phyloP scores from a whole-genome alignment of 2,113 vertebrate species.

The Tachycineta bicolor region DNA sequence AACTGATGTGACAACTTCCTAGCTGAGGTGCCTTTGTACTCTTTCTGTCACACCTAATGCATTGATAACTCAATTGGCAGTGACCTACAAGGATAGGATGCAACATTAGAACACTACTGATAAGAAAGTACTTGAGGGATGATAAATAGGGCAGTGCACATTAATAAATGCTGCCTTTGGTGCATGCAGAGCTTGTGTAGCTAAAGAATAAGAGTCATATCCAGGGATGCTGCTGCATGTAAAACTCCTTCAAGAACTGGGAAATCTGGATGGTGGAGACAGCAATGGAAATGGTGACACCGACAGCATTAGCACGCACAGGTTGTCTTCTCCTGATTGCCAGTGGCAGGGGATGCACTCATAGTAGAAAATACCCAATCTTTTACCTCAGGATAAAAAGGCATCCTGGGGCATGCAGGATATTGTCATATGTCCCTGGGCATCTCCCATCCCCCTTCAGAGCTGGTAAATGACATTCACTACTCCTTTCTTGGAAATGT shows the following conservation, averaged over 20 bases:
- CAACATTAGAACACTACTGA: not conserved
- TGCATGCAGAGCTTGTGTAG: not conserved
- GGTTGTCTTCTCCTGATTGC: not conserved
- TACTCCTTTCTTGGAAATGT: slow-evolving; percentile 71
- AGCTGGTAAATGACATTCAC: slow-evolving; percentile 56
- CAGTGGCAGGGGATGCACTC: not conserved
- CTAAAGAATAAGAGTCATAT: not conserved
- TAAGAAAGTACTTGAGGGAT: not conserved
- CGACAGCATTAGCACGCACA: not conserved
- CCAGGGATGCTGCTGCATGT: not conserved
- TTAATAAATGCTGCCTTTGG: not conserved
- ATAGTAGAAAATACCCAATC: not conserved
- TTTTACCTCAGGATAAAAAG: not conserved
- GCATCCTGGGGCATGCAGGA: not conserved
- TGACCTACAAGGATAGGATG: not conserved
- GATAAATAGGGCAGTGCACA: not conserved
- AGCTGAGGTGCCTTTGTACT: not conserved
- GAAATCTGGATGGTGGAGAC: not conserved
- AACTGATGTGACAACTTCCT: not conserved
- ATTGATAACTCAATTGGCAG: not conserved
- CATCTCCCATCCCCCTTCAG: slow-evolving; percentile 34
- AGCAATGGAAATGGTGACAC: not conserved
- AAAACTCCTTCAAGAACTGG: not conserved
- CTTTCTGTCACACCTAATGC: not conserved
- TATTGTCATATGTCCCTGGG: not conserved